Percentiles rank a stretch among this genome's conserved stretches.
Evolutionary conservation across 2,797 vertebrate species (phyloP).

Genomic region (Pantherophis vulpinus): DNA sequence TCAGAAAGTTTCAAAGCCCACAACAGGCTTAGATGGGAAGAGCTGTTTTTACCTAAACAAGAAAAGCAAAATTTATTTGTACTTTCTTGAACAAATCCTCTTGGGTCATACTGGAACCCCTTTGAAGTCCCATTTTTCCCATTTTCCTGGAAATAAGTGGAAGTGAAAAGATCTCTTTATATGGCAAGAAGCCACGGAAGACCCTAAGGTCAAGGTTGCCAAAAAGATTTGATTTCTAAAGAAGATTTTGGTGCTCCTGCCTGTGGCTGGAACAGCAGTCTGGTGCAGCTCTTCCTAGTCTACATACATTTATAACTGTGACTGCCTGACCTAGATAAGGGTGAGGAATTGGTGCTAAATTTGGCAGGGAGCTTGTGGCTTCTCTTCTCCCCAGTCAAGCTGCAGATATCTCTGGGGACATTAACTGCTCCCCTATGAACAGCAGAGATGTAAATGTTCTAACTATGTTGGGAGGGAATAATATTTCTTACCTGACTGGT

Average conservation of each 20-base stretch:
- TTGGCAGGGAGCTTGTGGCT: background rate
- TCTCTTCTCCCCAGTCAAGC: background rate
- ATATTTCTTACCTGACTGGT: background rate
- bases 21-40: background rate
- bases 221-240: background rate
- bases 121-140: background rate
- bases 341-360: slow-evolving; percentile 13
- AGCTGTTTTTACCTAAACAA: background rate
- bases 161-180: background rate
- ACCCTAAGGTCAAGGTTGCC: background rate
- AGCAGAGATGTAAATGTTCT: background rate
- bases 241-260: background rate
- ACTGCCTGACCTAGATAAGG: slow-evolving; percentile 13
- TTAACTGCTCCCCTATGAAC: background rate
- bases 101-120: background rate
- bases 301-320: background rate
- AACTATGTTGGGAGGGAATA: background rate
- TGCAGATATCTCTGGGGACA: background rate
- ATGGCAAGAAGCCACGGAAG: background rate
- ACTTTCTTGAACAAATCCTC: background rate
- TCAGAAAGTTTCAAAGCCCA: background rate
- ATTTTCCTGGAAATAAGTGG: background rate
- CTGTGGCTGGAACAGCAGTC: background rate
- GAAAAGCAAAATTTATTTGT: background rate
- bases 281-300: background rate